phyloP scores from a whole-genome alignment of 2,797 vertebrate species.

The Falco cherrug region DNA sequence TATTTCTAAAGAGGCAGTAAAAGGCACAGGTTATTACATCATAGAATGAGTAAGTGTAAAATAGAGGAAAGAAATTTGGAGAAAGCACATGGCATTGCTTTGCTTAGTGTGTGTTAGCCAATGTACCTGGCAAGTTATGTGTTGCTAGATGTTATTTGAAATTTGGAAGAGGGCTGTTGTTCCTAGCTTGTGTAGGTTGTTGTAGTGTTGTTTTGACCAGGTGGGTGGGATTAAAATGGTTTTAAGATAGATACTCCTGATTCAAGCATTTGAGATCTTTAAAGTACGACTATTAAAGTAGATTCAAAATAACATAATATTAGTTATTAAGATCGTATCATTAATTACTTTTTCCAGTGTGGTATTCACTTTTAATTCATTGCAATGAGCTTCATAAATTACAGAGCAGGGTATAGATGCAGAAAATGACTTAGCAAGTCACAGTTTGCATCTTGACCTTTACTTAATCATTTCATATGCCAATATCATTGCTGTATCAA shows the following conservation, averaged over 20 bases:
- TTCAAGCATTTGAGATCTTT: background rate
- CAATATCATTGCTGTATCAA: background rate
- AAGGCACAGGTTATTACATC: background rate
- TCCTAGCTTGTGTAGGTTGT: background rate
- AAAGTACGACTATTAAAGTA: background rate
- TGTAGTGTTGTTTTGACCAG: background rate
- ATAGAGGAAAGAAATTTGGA: background rate
- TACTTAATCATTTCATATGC: background rate
- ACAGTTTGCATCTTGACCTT: background rate
- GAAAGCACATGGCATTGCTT: background rate
- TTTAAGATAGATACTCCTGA: background rate
- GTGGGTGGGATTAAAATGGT: background rate
- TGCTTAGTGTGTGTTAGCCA: background rate
- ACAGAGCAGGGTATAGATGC: background rate
- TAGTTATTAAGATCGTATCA: background rate
- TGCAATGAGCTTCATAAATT: background rate
- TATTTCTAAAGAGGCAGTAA: background rate
- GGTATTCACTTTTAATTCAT: background rate
- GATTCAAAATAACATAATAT: background rate
- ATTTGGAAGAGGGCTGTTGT: background rate
- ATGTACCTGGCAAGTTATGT: background rate
- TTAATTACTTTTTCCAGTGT: background rate
- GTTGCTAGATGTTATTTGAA: background rate
- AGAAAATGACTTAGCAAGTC: slow-evolving; percentile 40
- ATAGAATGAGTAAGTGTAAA: background rate